Base-by-base conservation (phyloP, 2,888 invertebrate species). In the Lasioglossum zephyrum region DNA sequence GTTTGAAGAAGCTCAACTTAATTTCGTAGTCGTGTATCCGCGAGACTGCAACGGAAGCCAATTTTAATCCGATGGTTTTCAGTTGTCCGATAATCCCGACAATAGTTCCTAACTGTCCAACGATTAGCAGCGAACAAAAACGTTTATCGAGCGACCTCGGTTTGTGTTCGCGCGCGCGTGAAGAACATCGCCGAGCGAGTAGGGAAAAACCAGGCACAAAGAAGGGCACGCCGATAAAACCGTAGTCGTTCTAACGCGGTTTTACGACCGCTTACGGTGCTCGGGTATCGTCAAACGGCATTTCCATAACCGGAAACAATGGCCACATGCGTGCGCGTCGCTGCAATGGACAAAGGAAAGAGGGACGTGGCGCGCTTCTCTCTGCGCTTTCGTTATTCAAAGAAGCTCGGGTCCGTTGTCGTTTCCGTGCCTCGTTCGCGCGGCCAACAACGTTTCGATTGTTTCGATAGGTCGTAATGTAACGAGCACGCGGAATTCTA, bases 301-400 rank as follows among this genome's bases (percentile, higher is more conserved):
- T 79, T 82, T 82, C 79, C 78, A 79, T 78, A 76, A 73, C 47
- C 69, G 75, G 74, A 75, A 75, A 82, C 82, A 82, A 82, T 70
- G 69, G 63, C 53, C 49, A 73, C 36, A 47, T 77, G 60, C 22
- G 47, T 36, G 47, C 53, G 22, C 57, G n/a, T 57, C 22, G 44
- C 36, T 31, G 41, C 73, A 73, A 73, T 39, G 60, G 76, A 66
- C 66, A 77, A 77, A 77, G 73, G 74, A n/a, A 13, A 26, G 22
- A 60, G 53, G 39, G 39, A 69, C 57, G 39, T 31, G n/a, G 31
- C 70, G 66, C 31, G 53, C 26, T 44, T 66, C 66, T 66, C 66
- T 66, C 66, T 9, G 69, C 3, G 18, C 39, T 39, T 36, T 31
- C 41, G 74, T 79, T 60, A 70, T 78, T 79, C 82, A 79, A 82